Evolutionary conservation across 2,113 vertebrate species (phyloP), one percentile per base, ranked within the genome.

Genomic region (Callochromis pleurospilus): DNA sequence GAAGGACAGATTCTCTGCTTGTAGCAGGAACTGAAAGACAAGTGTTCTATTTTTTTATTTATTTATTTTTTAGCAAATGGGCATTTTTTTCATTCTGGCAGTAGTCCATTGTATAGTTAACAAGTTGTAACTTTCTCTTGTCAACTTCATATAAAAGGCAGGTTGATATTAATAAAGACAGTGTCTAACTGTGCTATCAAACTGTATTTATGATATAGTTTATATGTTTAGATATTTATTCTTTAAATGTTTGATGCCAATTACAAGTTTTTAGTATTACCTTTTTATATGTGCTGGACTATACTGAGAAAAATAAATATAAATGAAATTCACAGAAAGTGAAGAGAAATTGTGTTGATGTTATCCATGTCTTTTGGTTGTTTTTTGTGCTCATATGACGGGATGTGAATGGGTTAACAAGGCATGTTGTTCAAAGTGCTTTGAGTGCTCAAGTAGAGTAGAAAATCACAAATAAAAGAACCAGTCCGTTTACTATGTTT

Each of bases 291-390:
- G 62, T 77, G 6, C 24, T 77, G 70, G 24, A 29, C 42, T 49
- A 49, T 21, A 12, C 70, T 77, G 42, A 49, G 70, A 77, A 77
- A 77, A 77, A 49, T 49, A 77, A 77, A 75, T 29, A 26, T 19
- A 29, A 75, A 26, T 24, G 36, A 70, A 70, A 42, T 42, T 70
- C n/a, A 26, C 36, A 49, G 42, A 77, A 77, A 11, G 14, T 49
- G 15, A 77, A 75, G 9, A 75, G 70, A 47, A 49, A 31, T 47
- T 49, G 24, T 49, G 24, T 49, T 29, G 24, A 49, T 77, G 24
- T 47, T 68, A 68, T 68, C 2, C 60, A 65, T 7, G 33, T 45
- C 15, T 42, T 24, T 40, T 38, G 17, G 9, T 65, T 38, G 17
- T 65, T 3, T 65, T 68, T 40, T 68, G 36, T n/a, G 60, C 10